These are phyloP conservation scores for Ammospiza caudacuta DNA, from an alignment of 2,113 vertebrate species.

Conservation along the genomic window DNA sequence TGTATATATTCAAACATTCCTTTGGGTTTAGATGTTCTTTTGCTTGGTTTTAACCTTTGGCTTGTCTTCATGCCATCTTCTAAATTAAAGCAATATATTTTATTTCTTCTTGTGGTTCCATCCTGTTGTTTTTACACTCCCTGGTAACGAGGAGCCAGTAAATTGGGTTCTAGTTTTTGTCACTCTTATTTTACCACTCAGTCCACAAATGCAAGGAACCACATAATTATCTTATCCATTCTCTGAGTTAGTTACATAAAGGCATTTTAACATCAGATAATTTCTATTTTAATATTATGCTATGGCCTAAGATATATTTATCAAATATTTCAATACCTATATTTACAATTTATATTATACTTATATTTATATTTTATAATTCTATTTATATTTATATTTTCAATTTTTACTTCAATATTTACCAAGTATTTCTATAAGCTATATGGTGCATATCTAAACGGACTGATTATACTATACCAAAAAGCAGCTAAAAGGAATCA, in stretches of 20 bases:
- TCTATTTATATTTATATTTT: not conserved
- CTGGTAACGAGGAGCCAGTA: not conserved
- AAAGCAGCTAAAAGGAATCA: not conserved
- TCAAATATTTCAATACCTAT: not conserved
- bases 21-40: not conserved
- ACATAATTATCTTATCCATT: not conserved
- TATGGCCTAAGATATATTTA: not conserved
- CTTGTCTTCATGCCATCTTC: not conserved
- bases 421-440: not conserved
- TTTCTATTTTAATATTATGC: not conserved
- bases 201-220: not conserved
- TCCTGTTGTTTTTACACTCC: not conserved
- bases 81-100: not conserved
- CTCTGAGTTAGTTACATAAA: not conserved
- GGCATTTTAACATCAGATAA: not conserved
- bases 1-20: not conserved
- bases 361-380: no score
- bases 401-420: no score
- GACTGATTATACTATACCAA: not conserved
- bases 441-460: not conserved
- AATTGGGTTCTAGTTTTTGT: not conserved
- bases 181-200: not conserved
- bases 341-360: no score
- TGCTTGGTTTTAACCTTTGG: not conserved
- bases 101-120: not conserved